phyloP scores from a whole-genome alignment of 2,888 invertebrate species.

The Tenthredo scrophulariae region DNA sequence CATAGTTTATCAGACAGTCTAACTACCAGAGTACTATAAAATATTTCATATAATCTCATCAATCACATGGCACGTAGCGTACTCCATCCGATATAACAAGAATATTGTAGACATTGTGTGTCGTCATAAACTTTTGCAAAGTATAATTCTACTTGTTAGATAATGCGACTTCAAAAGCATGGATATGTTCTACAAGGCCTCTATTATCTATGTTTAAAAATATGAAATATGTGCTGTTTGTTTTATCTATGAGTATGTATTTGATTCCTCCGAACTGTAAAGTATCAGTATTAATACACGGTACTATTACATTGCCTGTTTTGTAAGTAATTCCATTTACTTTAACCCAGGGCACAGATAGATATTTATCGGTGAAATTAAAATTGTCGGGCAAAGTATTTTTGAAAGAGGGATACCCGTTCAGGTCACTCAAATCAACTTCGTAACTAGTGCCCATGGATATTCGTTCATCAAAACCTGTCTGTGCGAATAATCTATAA shows the following conservation, averaged over 20 bases:
- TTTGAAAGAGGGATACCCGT: neutral
- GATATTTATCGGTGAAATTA: neutral
- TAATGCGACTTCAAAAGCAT: slow-evolving; percentile 3
- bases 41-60: neutral
- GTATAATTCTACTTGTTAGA: neutral
- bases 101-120: neutral
- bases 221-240: neutral
- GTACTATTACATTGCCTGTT: neutral
- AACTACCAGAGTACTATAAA: neutral
- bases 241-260: neutral
- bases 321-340: neutral
- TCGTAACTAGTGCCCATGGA: slow-evolving; percentile 12
- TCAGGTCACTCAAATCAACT: neutral
- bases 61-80: slow-evolving; percentile 1
- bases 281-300: neutral
- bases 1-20: slow-evolving; percentile 5
- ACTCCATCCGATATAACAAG: neutral
- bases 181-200: neutral
- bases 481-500: slow-evolving; percentile 11
- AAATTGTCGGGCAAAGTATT: neutral
- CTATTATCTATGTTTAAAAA: neutral
- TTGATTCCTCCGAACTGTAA: neutral
- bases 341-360: neutral
- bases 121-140: neutral
- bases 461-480: slow-evolving; percentile 13